phyloP scores from a whole-genome alignment of 1,140 invertebrate species.

The Cepaea nemoralis region DNA sequence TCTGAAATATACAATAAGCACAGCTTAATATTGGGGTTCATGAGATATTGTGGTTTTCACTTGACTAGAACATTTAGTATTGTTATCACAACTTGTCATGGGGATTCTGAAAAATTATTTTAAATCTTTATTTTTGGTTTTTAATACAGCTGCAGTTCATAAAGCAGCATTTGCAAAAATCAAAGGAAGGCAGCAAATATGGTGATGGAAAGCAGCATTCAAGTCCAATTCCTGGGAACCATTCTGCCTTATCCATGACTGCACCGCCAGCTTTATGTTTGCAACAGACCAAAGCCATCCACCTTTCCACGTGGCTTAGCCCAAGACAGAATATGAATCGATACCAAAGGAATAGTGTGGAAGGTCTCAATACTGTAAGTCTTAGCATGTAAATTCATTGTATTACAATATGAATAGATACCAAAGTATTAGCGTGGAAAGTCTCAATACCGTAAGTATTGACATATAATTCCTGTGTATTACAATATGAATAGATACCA shows the following conservation, averaged over 20 bases:
- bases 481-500: too few species aligned
- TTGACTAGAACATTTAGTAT: too few species aligned
- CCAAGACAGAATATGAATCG: slow-evolving; percentile 78
- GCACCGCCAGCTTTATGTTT: slow-evolving; percentile 52
- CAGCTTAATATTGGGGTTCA: too few species aligned
- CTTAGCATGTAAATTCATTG: background rate
- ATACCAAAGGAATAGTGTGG: slow-evolving; percentile 80
- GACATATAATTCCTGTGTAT: too few species aligned
- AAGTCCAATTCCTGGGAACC: slow-evolving; percentile 67
- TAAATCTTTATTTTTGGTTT: slow-evolving; percentile 15
- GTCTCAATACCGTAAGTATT: too few species aligned
- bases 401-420: too few species aligned
- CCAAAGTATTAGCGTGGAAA: too few species aligned
- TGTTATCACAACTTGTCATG: too few species aligned
- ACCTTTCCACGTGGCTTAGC: slow-evolving; percentile 72
- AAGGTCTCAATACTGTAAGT: slow-evolving; percentile 82
- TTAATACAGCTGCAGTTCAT: slow-evolving; percentile 48
- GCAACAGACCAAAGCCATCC: slow-evolving; percentile 53
- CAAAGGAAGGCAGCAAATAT: slow-evolving; percentile 63
- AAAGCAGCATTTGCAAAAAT: slow-evolving; percentile 65
- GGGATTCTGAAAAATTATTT: too few species aligned
- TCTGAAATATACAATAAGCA: too few species aligned
- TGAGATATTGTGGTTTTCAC: too few species aligned
- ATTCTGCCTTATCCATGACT: slow-evolving; percentile 64
- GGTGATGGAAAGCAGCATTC: slow-evolving; percentile 58